phyloP scores from a whole-genome alignment of 2,888 invertebrate genomes.

The Eudasyphora cyanicolor region DNA sequence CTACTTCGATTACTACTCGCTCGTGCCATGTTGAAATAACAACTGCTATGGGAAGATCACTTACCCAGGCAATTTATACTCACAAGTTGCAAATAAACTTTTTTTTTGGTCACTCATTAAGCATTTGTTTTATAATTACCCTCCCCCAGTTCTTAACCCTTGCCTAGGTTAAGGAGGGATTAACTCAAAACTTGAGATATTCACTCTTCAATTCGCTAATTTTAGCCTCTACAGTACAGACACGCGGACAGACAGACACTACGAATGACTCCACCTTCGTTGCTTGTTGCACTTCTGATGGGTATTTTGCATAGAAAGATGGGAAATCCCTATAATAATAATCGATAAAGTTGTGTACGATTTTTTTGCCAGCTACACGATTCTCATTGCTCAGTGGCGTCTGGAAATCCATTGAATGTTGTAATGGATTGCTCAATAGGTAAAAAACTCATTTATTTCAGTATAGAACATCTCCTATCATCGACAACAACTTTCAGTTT shows the following conservation, averaged over 20 bases:
- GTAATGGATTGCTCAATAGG: too few relatives aligned
- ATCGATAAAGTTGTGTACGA: too few relatives aligned
- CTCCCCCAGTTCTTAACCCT: too few relatives aligned
- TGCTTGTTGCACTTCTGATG: neutral
- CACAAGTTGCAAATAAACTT: conserved; percentile 8
- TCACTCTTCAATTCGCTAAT: too few relatives aligned
- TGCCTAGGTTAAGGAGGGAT: too few relatives aligned
- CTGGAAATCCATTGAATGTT: conserved; percentile 3
- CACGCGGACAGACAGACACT: too few relatives aligned
- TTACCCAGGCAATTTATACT: conserved; percentile 60
- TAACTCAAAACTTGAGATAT: too few relatives aligned
- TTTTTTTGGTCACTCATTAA: conserved; percentile 35
- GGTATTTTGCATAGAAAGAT: conserved; percentile 65
- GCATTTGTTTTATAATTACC: conserved; percentile 43
- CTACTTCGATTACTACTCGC: conserved; percentile 46
- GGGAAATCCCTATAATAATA: conserved; percentile 63
- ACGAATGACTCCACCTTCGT: too few relatives aligned
- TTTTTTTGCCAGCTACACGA: conserved; percentile 15
- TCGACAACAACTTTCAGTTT: too few relatives aligned
- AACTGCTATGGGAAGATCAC: conserved; percentile 50
- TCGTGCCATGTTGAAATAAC: conserved; percentile 57
- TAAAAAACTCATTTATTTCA: too few relatives aligned
- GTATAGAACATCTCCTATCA: neutral
- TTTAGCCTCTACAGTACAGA: too few relatives aligned
- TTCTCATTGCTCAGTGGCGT: neutral